These are phyloP conservation scores for Dolichotis patagonum DNA, from an alignment of 2,113 vertebrate genomes.

Conservation along the genomic window DNA sequence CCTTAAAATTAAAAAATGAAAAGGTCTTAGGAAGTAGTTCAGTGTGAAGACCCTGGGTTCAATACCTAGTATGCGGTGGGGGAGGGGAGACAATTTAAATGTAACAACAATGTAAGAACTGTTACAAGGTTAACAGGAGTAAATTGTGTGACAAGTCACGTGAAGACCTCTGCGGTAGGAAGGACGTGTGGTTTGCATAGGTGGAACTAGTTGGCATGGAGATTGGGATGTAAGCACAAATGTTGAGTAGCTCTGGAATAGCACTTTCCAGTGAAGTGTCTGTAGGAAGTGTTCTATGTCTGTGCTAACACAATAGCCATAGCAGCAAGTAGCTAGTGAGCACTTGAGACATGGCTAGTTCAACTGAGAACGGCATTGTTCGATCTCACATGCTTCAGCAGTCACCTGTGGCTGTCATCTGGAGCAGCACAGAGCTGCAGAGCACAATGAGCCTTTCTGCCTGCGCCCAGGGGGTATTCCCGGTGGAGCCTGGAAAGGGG, in stretches of 20 bases:
- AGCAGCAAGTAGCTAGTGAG: neutral
- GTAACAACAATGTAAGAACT: neutral
- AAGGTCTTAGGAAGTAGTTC: neutral
- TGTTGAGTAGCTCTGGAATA: neutral
- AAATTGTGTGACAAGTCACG: neutral
- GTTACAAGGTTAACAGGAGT: neutral
- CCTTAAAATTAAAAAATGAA: neutral
- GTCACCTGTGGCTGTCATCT: neutral
- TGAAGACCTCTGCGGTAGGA: neutral
- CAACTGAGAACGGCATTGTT: neutral
- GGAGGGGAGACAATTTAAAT: neutral
- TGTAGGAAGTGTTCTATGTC: rapidly evolving
- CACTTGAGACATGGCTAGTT: neutral
- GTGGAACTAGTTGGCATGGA: too few species aligned
- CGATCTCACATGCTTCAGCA: neutral
- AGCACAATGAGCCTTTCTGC: neutral
- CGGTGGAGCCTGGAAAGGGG: neutral
- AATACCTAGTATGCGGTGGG: neutral
- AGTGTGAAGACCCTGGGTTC: neutral
- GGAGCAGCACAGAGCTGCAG: neutral
- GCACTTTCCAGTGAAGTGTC: neutral
- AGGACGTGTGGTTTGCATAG: neutral
- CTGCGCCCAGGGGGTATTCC: neutral
- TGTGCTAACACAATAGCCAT: neutral
- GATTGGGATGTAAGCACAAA: neutral